These are phyloP conservation scores for Boleophthalmus pectinirostris DNA, from an alignment of 2,113 vertebrate species.

Conservation along the genomic window DNA sequence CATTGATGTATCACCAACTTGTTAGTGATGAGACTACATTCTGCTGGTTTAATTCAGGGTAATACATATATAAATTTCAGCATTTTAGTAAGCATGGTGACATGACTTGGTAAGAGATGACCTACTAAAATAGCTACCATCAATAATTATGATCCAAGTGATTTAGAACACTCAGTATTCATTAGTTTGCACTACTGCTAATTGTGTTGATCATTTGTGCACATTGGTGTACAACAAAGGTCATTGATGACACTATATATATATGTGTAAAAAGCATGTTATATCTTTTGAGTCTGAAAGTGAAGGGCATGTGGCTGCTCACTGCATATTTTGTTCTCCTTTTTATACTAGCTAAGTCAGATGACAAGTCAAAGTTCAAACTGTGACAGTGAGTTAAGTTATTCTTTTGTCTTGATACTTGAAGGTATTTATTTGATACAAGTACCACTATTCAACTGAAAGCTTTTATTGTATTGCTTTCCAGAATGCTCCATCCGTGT, in stretches of 20 bases:
- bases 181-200: not conserved
- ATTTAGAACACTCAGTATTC: not conserved
- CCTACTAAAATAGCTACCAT: not conserved
- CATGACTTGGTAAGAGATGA: not conserved
- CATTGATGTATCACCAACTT: slow-evolving; percentile 17
- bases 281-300: not conserved
- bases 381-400: not conserved
- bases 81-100: not conserved
- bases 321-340: not conserved
- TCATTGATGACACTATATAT: not conserved
- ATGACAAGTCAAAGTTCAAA: slow-evolving; percentile 3
- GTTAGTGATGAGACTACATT: slow-evolving; percentile 48
- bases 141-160: not conserved
- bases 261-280: not conserved
- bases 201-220: not conserved
- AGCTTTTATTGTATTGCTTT: not conserved
- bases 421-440: not conserved
- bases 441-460: not conserved
- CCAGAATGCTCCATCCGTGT: not conserved
- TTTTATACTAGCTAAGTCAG: not conserved
- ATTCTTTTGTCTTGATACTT: not conserved
- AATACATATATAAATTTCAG: not conserved
- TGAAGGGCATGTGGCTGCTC: not conserved
- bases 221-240: not conserved
- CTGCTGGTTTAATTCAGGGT: slow-evolving; percentile 26